Percentiles rank a stretch among this genome's conserved stretches.
phyloP scores from a whole-genome alignment of 2,113 vertebrate species.

The Tachuris rubrigastra region DNA sequence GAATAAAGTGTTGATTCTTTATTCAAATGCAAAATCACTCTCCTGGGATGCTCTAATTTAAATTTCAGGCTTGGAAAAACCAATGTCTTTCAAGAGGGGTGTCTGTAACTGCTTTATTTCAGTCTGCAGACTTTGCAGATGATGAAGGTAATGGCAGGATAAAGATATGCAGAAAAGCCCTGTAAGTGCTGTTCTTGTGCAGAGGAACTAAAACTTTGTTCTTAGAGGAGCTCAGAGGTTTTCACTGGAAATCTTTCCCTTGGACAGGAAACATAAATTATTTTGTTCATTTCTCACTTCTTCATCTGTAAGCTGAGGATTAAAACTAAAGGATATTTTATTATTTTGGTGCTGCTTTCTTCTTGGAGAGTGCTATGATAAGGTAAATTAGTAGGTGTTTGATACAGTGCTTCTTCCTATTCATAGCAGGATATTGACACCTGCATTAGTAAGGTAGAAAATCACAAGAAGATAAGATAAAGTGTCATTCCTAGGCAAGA shows the following conservation, averaged over 20 bases:
- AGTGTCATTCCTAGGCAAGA: neutral
- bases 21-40: neutral
- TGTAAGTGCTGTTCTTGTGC: neutral
- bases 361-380: no score
- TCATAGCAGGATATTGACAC: neutral
- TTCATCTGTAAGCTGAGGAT: neutral
- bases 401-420: neutral
- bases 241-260: neutral
- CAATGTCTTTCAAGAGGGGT: neutral
- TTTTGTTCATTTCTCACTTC: neutral
- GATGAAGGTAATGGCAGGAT: neutral
- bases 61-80: conserved; percentile 6
- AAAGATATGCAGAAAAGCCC: neutral
- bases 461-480: neutral
- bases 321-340: neutral
- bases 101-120: neutral
- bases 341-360: neutral
- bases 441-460: neutral
- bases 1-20: conserved; percentile 36
- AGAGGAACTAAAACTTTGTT: neutral
- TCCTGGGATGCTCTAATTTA: conserved; percentile 15
- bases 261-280: neutral
- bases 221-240: neutral
- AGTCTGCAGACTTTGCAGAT: neutral
- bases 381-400: neutral